Base-by-base conservation (phyloP, 2,888 invertebrate genomes). In the Alloscopus bannaensis region DNA sequence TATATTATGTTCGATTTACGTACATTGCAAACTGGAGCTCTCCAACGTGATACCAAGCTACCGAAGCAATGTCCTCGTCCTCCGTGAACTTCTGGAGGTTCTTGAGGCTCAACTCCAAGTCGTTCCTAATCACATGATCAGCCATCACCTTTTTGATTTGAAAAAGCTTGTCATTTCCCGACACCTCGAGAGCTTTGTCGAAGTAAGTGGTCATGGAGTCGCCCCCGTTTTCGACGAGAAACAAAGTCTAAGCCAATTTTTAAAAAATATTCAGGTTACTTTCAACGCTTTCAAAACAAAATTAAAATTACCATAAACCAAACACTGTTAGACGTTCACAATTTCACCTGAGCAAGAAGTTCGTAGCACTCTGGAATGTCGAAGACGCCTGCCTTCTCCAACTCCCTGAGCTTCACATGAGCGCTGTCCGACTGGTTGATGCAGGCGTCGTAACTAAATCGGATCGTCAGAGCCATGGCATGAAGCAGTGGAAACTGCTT, bases 361-460 rank as follows among this genome's bases (percentile, higher is more conserved):
- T 81, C 81, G 22, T 81, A 73, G 47, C 81, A 81, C 24, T 81
- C 81, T n/a, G 81, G 64, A 2, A 16, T 40, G 26, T 81, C 81
- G 40, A 81, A 78, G 2, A 62, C 16, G 4, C 66, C 66, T n/a
- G 52, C 68, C 45, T 31, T 47, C n/a, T 77, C 77, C 22, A 81
- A 16, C 22, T 77, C n/a, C 3, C 42, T 59, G n/a, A 81, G 13
- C 1, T 40, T 59, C 1, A 47, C 60, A 13, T 42, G 26, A 1
- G 68, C 52, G 18, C 24, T 62, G 2, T 26, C 26, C 13, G 28
- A 18, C 8, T 26, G n/a, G 22, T 29, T 20, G 0, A 45, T 20
- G 16, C 57, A 47, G 0, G 59, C 52, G 26, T 76, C 47, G 20
- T 62, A 68, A 13, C 60, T 62, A 1, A 40, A 18, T 42, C 59